A percentile compares a stretch with the other conserved stretches of the same genome.
Evolutionary conservation across 2,888 invertebrate genomes (phyloP).

Genomic region (Brachyopa scutellaris): DNA sequence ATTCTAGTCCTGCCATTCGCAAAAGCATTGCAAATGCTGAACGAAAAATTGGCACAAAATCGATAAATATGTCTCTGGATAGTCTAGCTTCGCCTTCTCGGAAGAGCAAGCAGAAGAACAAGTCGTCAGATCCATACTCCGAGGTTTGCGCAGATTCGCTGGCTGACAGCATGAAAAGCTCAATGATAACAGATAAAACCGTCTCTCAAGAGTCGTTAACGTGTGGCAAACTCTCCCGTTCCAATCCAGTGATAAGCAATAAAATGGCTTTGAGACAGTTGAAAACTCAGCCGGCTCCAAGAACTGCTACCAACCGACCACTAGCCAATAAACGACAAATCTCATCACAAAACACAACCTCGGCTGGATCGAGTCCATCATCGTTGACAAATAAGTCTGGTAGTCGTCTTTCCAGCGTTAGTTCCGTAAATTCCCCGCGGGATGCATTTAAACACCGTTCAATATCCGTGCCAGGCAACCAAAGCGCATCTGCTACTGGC

Average conservation of each 20-base stretch:
- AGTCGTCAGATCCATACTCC: conserved; percentile 75
- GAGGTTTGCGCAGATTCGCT: conserved; percentile 80
- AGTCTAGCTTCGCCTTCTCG: conserved; percentile 79
- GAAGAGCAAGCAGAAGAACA: conserved; percentile 74
- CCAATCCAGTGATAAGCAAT: conserved; percentile 78
- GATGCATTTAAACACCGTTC: conserved; percentile 80
- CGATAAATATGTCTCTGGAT: conserved; percentile 80
- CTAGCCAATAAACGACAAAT: conserved; percentile 52
- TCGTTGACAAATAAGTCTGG: conserved; percentile 81
- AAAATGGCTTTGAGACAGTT: conserved; percentile 47
- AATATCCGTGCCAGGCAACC: conserved; percentile 80
- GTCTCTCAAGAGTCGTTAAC: conserved; percentile 81
- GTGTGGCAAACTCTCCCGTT: conserved; percentile 76
- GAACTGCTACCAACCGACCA: conserved; percentile 41
- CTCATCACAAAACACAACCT: conserved; percentile 76
- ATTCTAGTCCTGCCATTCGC: conserved; percentile 80
- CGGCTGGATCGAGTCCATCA: conserved; percentile 81
- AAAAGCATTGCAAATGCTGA: conserved; percentile 73
- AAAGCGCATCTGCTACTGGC: conserved; percentile 55
- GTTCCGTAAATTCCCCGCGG: conserved; percentile 80
- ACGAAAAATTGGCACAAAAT: conserved; percentile 78
- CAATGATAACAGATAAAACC: conserved; percentile 81
- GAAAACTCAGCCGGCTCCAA: conserved; percentile 40
- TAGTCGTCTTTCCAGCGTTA: conserved; percentile 80
- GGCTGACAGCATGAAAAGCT: conserved; percentile 81